Conservation (phyloP, 2,113 vertebrate species). For the Candoia aspera region DNA sequence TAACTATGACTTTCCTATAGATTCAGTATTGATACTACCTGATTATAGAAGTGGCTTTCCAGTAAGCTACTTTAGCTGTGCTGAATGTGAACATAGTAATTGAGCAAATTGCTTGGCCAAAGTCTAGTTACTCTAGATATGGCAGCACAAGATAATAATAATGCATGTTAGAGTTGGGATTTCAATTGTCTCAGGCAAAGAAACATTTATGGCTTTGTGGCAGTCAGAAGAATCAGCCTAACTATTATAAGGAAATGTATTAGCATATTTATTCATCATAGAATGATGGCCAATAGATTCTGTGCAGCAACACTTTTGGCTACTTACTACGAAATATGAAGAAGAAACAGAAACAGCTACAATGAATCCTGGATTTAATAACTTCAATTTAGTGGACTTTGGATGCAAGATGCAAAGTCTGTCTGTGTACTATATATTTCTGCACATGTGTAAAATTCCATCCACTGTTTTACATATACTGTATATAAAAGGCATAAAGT, state of each 20-base stretch:
- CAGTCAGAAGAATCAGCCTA: not conserved
- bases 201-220: not conserved
- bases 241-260: not conserved
- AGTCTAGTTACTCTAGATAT: not conserved
- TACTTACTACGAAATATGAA: not conserved
- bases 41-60: constrained; percentile 31
- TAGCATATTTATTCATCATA: not conserved
- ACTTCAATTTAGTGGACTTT: not conserved
- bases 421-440: not conserved
- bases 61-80: not conserved
- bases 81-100: not conserved
- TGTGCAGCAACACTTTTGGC: rapidly evolving
- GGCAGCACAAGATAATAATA: not conserved
- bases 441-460: not conserved
- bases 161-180: not conserved
- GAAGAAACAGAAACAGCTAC: not conserved
- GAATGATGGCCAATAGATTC: not conserved
- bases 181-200: not conserved
- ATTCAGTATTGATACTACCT: not conserved
- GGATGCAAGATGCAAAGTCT: not conserved
- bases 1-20: not conserved
- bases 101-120: not conserved
- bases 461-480: not conserved
- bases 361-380: not conserved
- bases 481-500: not conserved